Conservation (phyloP, 1,140 invertebrate species). For the Panagrolaimus sp. region DNA sequence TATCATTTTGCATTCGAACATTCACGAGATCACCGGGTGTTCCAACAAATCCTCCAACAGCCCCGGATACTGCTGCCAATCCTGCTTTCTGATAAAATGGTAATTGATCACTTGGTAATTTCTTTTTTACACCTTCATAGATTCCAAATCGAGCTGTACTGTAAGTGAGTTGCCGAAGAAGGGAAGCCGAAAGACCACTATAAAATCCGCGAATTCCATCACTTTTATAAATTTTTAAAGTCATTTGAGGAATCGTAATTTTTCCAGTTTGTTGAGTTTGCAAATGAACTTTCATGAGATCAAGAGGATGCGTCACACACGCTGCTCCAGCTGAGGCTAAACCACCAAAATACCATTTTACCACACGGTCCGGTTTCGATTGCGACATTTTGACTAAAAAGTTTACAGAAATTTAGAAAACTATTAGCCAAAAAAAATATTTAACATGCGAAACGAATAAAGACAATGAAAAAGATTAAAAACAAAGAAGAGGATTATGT, state of each 20-base stretch:
- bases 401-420: no score
- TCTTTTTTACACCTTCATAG: slow-evolving; percentile 72
- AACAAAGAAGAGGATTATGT: no score
- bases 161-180: slow-evolving; percentile 84
- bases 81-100: slow-evolving; percentile 71
- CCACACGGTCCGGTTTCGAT: slow-evolving; percentile 41
- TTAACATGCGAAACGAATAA: no score
- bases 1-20: slow-evolving; percentile 98
- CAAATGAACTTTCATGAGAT: slow-evolving; percentile 80
- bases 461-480: no score
- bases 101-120: slow-evolving; percentile 60
- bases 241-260: slow-evolving; percentile 69
- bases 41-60: slow-evolving; percentile 80
- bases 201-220: slow-evolving; percentile 81
- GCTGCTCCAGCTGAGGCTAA: slow-evolving; percentile 89
- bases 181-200: slow-evolving; percentile 89
- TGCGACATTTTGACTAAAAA: not conserved
- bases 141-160: slow-evolving; percentile 93
- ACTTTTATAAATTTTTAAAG: slow-evolving; percentile 60
- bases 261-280: slow-evolving; percentile 86
- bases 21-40: slow-evolving; percentile 95
- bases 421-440: no score
- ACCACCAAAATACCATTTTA: slow-evolving; percentile 65
- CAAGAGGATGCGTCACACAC: slow-evolving; percentile 83
- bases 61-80: slow-evolving; percentile 76